Percentiles rank a stretch among this genome's conserved stretches.
These are phyloP conservation scores for Steinernema khuongi DNA, from an alignment of 1,140 invertebrate genomes.

Conservation along the genomic window DNA sequence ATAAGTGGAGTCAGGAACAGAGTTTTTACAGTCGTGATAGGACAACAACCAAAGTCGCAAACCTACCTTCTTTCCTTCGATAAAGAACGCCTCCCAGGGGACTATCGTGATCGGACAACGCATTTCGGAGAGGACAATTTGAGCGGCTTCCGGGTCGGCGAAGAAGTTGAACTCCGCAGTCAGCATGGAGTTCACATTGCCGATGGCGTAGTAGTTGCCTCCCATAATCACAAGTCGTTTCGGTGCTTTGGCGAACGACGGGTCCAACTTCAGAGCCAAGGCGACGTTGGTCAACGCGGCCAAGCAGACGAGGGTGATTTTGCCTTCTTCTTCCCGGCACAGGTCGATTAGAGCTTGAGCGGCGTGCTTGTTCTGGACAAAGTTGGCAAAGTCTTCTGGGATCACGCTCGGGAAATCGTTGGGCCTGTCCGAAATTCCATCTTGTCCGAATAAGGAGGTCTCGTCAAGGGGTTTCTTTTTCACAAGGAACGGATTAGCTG, in stretches of 20 bases:
- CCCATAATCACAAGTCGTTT: conserved; percentile 72
- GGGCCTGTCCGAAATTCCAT: conserved; percentile 52
- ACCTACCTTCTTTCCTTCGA: conserved; percentile 33
- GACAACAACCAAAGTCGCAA: conserved; percentile 16
- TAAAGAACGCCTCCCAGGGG: conserved; percentile 56
- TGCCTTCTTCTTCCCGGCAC: conserved; percentile 61
- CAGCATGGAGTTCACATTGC: conserved; percentile 67
- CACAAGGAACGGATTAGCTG: conserved; percentile 41
- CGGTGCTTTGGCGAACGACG: conserved; percentile 65
- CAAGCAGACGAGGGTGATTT: conserved; percentile 67
- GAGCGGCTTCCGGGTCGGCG: conserved; percentile 72
- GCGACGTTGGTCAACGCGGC: conserved; percentile 75
- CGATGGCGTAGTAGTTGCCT: conserved; percentile 68
- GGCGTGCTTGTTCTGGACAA: conserved; percentile 34
- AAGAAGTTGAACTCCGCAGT: conserved; percentile 76
- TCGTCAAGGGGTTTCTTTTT: conserved; percentile 31
- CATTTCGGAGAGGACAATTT: conserved; percentile 78
- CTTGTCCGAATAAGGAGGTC: conserved; percentile 47
- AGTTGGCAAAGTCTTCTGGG: conserved; percentile 33
- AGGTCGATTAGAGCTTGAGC: conserved; percentile 58
- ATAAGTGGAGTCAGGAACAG: too few species aligned
- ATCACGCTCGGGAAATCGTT: conserved; percentile 44
- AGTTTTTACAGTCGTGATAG: conserved; percentile 14
- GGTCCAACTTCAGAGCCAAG: conserved; percentile 68
- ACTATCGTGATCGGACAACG: conserved; percentile 67